Evolutionary conservation across 2,888 invertebrate genomes (phyloP).

Genomic region (Apantesis nais): DNA sequence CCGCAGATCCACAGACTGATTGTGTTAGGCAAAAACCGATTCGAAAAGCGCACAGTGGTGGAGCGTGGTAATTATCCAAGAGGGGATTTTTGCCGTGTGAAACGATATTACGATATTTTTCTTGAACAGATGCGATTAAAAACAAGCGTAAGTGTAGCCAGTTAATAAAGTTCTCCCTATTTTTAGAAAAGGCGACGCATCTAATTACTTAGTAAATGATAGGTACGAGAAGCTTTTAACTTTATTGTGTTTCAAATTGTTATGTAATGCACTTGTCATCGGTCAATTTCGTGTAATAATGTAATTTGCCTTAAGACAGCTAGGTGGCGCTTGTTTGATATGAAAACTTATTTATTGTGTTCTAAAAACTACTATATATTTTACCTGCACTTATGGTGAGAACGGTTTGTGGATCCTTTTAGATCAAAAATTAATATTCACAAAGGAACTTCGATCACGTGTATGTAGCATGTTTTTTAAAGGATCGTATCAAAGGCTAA

Average conservation of each 20-base stretch:
- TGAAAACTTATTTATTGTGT: background rate
- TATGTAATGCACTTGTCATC: background rate
- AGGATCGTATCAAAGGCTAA: background rate
- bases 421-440: background rate
- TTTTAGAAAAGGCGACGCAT: background rate
- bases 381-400: background rate
- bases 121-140: background rate
- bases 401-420: background rate
- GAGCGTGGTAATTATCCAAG: too few species aligned
- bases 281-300: too few species aligned
- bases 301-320: too few species aligned
- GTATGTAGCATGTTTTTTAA: background rate
- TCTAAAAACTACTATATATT: background rate
- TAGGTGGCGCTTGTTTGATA: too few species aligned
- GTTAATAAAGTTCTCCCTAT: background rate
- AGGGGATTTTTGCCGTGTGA: too few species aligned
- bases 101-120: background rate
- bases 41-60: too few species aligned
- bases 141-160: background rate
- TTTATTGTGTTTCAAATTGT: background rate
- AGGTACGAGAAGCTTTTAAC: background rate
- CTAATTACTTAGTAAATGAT: background rate
- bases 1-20: too few species aligned
- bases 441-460: background rate
- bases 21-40: too few species aligned